Conservation (phyloP, 2,888 invertebrate genomes). For the Eilema caniola region DNA sequence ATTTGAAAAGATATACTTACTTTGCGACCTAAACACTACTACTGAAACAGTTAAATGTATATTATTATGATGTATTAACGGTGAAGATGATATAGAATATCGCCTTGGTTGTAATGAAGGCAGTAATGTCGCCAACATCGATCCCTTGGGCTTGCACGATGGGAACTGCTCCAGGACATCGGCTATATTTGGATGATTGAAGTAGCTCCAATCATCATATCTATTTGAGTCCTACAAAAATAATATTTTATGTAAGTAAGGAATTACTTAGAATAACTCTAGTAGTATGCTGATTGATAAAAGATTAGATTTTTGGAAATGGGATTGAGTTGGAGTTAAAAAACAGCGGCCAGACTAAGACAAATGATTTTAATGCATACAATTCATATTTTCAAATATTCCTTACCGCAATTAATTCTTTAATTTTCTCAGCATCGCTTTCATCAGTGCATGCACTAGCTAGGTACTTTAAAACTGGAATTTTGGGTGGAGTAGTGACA, state of each 20-base stretch:
- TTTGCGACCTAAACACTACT: conserved; percentile 93
- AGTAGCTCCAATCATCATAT: conserved; percentile 97
- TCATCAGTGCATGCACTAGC: conserved; percentile 91
- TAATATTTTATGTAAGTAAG: background rate
- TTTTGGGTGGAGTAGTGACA: conserved; percentile 96
- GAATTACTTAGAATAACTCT: background rate
- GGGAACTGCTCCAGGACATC: conserved; percentile 96
- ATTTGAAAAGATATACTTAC: conserved; percentile 74
- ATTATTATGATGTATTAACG: conserved; percentile 90
- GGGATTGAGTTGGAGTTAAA: too few relatives aligned
- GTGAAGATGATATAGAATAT: conserved; percentile 97
- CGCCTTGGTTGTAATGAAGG: conserved; percentile 96
- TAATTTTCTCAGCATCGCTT: conserved; percentile 90
- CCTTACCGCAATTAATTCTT: conserved; percentile 90
- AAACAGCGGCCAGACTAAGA: background rate
- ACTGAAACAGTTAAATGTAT: conserved; percentile 97
- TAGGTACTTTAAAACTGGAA: conserved; percentile 93
- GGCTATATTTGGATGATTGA: conserved; percentile 93
- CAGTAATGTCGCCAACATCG: conserved; percentile 93
- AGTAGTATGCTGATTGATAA: background rate
- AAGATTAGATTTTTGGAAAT: too few relatives aligned
- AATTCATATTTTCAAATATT: conserved; percentile 6
- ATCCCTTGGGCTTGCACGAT: conserved; percentile 93
- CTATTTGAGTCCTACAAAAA: conserved; percentile 91
- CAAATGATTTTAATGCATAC: background rate